A percentile compares a stretch with the other conserved stretches of the same genome.
Conservation (phyloP, 1,140 invertebrate species). For the Drosophila nebulosa region DNA sequence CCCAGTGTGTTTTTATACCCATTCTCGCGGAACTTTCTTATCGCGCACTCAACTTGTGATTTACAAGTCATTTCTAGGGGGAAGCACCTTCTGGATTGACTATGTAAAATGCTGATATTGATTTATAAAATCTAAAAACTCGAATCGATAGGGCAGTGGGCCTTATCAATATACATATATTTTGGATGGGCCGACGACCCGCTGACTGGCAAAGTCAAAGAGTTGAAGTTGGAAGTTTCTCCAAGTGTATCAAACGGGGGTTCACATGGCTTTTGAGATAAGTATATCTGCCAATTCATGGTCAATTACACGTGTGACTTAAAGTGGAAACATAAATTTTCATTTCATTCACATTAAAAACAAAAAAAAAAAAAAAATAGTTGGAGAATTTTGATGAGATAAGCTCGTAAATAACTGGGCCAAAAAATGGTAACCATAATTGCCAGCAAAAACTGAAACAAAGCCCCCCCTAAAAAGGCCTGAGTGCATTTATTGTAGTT, state of each 20-base stretch:
- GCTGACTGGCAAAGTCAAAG: not conserved
- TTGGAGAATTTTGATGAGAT: not conserved
- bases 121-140: not conserved
- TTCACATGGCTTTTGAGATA: no score
- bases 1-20: not conserved
- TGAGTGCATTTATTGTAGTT: not conserved
- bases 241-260: not conserved
- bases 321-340: not conserved
- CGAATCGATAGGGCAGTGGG: not conserved
- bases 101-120: constrained; percentile 5
- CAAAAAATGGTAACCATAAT: constrained; percentile 1
- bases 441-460: not conserved
- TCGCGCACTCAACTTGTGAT: not conserved
- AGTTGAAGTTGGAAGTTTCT: not conserved
- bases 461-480: not conserved
- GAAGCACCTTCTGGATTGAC: not conserved
- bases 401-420: not conserved
- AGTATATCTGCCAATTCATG: not conserved
- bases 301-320: not conserved
- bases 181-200: not conserved
- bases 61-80: not conserved
- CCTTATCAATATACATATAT: not conserved
- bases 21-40: not conserved
- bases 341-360: not conserved
- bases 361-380: no score